Evolutionary conservation across 2,113 vertebrate species (phyloP), one percentile per base, ranked within the genome.

Genomic region (Rhinogobius similis): DNA sequence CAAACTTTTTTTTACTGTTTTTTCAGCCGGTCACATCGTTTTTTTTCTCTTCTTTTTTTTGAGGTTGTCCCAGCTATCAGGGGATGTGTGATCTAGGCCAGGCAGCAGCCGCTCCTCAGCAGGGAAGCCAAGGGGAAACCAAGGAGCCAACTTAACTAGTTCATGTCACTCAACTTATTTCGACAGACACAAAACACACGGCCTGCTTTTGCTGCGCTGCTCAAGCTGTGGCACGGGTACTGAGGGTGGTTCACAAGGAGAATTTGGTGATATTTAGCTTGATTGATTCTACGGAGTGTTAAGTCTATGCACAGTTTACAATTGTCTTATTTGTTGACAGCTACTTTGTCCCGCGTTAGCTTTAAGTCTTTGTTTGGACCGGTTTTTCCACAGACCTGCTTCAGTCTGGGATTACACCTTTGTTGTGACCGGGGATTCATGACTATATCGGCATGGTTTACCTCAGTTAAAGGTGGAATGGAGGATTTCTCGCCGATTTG

Each of bases 161-260:
- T 88, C 90, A 90, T 79, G 84, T 91, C 88, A 89, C 77, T 83
- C 82, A 76, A 86, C 85, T 86, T 77, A 73, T 84, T 86, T 84
- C 59, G 81, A 79, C 82, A 85, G 66, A 86, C 69, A 78, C 53
- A 65, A 74, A 75, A 68, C 21, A 52, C 59, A 59, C 82, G 83
- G 77, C 75, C 86, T 82, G 70, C 63, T 86, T 86, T 78, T 50
- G 21, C 55, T 8, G 14, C 13, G 14, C 24, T 58, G 29, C 55
- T 29, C 55, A 29, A 58, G 14, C 14, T 27, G 14, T 58, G 26
- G 55, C 16, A 3, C 24, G 0, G 14, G 55, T 20, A 26, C 52
- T 24, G 23, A 23, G 21, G 26, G 16, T 29, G 55, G 55, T 5
- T 12, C 23, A 11, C 23, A 13, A 23, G 21, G 23, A 27, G 24